Percentiles rank a stretch among this genome's conserved stretches.
These are phyloP conservation scores for Dastarcus helophoroides DNA, from an alignment of 2,888 invertebrate species.

Conservation along the genomic window DNA sequence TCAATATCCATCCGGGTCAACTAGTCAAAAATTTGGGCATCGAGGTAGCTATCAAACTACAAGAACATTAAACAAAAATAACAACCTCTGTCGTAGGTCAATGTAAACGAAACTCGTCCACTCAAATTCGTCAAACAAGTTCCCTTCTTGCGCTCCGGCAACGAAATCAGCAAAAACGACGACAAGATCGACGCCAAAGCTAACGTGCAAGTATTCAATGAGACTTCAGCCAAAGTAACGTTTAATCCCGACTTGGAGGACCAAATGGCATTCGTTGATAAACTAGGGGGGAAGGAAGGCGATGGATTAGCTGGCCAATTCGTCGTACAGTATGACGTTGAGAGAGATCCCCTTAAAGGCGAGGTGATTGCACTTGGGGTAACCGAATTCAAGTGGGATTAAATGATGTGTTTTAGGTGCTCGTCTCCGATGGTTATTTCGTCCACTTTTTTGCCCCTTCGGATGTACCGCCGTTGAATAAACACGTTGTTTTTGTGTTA, in stretches of 20 bases:
- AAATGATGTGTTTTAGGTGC: conserved; percentile 39
- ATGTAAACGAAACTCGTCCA: conserved; percentile 50
- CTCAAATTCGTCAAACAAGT: conserved; percentile 46
- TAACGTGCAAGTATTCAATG: conserved; percentile 21
- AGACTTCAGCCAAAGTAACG: conserved; percentile 33
- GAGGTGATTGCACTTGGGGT: conserved; percentile 41
- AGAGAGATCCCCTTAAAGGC: conserved; percentile 45
- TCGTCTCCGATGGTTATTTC: conserved; percentile 60
- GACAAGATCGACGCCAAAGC: conserved; percentile 34
- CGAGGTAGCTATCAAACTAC: too few species aligned
- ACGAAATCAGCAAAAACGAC: conserved; percentile 48
- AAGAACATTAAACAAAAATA: too few species aligned
- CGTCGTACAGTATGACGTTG: conserved; percentile 58
- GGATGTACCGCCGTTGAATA: conserved; percentile 45
- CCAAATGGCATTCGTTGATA: conserved; percentile 42
- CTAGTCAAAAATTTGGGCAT: conserved; percentile 52
- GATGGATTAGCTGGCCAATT: conserved; percentile 52
- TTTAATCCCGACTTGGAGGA: conserved; percentile 48
- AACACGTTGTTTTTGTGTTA: conserved; percentile 60
- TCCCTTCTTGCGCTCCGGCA: conserved; percentile 48
- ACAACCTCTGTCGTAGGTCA: too few species aligned
- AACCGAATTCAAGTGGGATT: too few species aligned
- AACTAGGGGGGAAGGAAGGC: conserved; percentile 26
- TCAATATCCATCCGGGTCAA: conserved; percentile 58
- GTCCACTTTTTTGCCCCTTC: conserved; percentile 63